Percentiles rank a stretch among this genome's conserved stretches.
Conservation (phyloP, 92 coral and sea anemone genomes). For the Metridium senile region DNA sequence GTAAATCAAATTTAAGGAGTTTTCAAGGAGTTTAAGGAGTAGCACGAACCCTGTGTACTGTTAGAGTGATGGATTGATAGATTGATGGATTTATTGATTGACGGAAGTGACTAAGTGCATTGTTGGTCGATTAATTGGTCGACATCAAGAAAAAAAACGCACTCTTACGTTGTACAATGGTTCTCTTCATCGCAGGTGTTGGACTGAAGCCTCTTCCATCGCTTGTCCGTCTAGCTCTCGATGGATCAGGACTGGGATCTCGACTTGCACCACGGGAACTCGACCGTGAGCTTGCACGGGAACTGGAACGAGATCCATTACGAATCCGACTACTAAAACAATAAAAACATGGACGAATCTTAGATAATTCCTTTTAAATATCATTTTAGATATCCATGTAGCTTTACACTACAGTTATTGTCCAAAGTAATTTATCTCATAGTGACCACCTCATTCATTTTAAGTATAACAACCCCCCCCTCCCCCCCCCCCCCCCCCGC, state of each 20-base stretch:
- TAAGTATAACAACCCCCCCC: no score
- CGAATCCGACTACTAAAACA: slow-evolving; percentile 53
- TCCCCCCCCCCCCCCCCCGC: no score
- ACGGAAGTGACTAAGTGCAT: not conserved
- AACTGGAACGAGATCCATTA: slow-evolving; percentile 84
- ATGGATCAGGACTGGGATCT: slow-evolving; percentile 91
- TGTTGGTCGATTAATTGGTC: not conserved
- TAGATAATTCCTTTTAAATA: no score
- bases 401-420: no score
- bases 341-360: no score
- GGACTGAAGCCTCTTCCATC: slow-evolving; percentile 73
- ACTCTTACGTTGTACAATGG: slow-evolving; percentile 64
- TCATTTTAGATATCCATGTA: no score
- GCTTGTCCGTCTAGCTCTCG: slow-evolving; percentile 57
- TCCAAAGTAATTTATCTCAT: no score
- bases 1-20: no score
- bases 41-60: no score
- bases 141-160: not conserved
- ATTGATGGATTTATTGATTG: not conserved
- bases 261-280: slow-evolving; percentile 88
- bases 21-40: no score
- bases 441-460: no score
- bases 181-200: slow-evolving; percentile 73
- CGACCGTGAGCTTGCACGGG: slow-evolving; percentile 93
- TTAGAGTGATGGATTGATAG: no score